Percentiles rank a stretch among this genome's conserved stretches.
Conservation (phyloP, 2,113 vertebrate genomes). For the Parotia lawesii region DNA sequence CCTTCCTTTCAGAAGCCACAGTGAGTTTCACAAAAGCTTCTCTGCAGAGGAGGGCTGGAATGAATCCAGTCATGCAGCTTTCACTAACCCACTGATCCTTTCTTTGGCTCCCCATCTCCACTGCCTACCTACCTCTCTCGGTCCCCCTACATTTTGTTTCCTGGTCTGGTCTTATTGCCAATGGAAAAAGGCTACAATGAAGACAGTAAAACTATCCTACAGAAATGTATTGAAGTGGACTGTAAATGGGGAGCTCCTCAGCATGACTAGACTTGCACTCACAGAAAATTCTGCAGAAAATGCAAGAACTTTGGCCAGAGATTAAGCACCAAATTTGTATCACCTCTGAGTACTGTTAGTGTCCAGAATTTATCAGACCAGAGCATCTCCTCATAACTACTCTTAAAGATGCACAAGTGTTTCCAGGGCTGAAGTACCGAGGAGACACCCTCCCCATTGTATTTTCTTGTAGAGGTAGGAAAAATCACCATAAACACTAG, state of each 20-base stretch:
- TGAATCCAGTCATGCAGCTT: conserved; percentile 45
- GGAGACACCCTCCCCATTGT: accelerated
- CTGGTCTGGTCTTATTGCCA: background rate
- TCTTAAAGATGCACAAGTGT: background rate
- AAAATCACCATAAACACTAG: background rate
- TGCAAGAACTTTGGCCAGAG: background rate
- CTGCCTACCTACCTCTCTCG: background rate
- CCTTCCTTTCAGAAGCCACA: conserved; percentile 39
- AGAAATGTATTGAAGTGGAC: background rate
- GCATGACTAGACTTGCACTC: background rate
- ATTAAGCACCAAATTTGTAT: background rate
- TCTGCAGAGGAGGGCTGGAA: conserved; percentile 37
- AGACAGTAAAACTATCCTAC: background rate
- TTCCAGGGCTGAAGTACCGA: background rate
- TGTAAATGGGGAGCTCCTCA: background rate
- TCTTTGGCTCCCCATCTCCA: background rate
- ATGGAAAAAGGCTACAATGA: background rate
- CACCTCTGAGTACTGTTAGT: background rate
- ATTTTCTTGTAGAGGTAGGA: background rate
- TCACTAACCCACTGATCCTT: conserved; percentile 13
- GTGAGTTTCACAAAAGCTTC: conserved; percentile 37
- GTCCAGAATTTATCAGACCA: background rate
- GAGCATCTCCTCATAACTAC: background rate
- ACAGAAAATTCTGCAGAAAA: background rate
- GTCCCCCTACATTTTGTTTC: background rate